These are phyloP conservation scores for Macquaria ambigua DNA, from an alignment of 2,113 vertebrate genomes.

Conservation along the genomic window DNA sequence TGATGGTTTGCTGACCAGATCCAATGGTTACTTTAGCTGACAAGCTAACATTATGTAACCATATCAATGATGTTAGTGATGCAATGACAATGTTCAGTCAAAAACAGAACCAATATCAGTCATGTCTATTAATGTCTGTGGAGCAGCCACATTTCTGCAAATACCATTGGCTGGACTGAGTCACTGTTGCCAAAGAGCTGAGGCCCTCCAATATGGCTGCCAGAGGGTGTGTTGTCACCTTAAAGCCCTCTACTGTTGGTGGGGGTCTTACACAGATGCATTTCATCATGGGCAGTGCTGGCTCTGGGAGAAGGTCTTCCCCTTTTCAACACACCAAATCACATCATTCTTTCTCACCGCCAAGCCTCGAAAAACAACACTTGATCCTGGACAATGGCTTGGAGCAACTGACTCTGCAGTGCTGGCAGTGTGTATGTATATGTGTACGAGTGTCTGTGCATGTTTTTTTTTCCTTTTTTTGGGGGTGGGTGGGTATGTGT, in stretches of 20 bases:
- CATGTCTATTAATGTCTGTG: not conserved
- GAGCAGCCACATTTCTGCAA: not conserved
- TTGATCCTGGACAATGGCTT: slow-evolving; percentile 42
- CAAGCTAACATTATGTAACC: slow-evolving; percentile 14
- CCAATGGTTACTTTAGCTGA: not conserved
- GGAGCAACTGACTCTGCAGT: slow-evolving; percentile 40
- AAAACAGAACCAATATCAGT: slow-evolving; percentile 14
- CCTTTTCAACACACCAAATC: slow-evolving; percentile 27
- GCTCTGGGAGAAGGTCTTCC: slow-evolving; percentile 5
- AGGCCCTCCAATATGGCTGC: slow-evolving; percentile 21
- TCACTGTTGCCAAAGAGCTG: slow-evolving; percentile 3
- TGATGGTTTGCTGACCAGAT: not conserved
- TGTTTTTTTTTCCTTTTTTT: slow-evolving; percentile 7
- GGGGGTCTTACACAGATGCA: slow-evolving; percentile 45
- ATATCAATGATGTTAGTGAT: not conserved
- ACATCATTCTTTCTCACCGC: not conserved
- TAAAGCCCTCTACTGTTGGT: slow-evolving; percentile 41
- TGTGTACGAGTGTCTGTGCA: slow-evolving; percentile 17
- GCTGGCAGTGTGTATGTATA: slow-evolving; percentile 23
- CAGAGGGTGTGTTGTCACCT: slow-evolving; percentile 13
- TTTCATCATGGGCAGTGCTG: slow-evolving; percentile 34
- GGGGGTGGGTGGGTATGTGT: not conserved
- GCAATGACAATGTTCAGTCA: slow-evolving; percentile 13
- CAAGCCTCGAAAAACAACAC: slow-evolving; percentile 27
- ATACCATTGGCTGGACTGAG: not conserved